phyloP scores from a whole-genome alignment of 1,140 invertebrate genomes.

The Neoseiulus cucumeris region DNA sequence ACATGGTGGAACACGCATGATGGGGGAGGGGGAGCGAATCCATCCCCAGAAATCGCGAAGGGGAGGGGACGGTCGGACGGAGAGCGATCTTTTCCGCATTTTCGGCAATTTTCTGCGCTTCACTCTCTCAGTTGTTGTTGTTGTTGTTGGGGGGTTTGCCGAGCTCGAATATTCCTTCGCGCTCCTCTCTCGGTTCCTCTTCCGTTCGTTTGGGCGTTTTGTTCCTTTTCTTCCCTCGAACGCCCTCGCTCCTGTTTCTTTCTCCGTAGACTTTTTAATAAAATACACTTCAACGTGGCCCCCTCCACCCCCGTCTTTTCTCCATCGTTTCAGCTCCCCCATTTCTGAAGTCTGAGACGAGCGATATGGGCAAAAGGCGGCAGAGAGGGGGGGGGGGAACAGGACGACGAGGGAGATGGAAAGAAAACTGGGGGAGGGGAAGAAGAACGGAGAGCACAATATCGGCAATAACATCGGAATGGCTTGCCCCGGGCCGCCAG shows the following conservation, averaged over 20 bases:
- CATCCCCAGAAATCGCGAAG: too few relatives aligned
- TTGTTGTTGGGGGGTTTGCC: not conserved
- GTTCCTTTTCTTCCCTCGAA: not conserved
- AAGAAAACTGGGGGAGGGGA: not conserved
- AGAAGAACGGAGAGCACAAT: too few relatives aligned
- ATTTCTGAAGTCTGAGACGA: not conserved
- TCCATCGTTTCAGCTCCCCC: not conserved
- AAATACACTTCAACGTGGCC: constrained; percentile 6
- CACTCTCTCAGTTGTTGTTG: too few relatives aligned
- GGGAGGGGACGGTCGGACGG: too few relatives aligned
- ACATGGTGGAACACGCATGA: too few relatives aligned
- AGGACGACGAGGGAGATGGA: not conserved
- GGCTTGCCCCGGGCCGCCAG: too few relatives aligned
- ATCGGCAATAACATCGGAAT: too few relatives aligned
- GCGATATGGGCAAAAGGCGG: not conserved
- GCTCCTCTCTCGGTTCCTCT: not conserved
- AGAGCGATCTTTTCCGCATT: too few relatives aligned
- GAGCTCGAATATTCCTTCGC: not conserved
- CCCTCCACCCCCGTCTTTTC: not conserved
- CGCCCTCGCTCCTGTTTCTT: not conserved
- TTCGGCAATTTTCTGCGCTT: too few relatives aligned
- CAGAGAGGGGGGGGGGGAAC: not conserved
- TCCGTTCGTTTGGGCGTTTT: not conserved
- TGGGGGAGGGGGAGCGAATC: too few relatives aligned
- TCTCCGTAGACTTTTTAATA: constrained; percentile 5